A percentile compares a stretch with the other conserved stretches of the same genome.
These are phyloP conservation scores for Muricea muricata DNA, from an alignment of 92 coral and sea anemone species.

Conservation along the genomic window DNA sequence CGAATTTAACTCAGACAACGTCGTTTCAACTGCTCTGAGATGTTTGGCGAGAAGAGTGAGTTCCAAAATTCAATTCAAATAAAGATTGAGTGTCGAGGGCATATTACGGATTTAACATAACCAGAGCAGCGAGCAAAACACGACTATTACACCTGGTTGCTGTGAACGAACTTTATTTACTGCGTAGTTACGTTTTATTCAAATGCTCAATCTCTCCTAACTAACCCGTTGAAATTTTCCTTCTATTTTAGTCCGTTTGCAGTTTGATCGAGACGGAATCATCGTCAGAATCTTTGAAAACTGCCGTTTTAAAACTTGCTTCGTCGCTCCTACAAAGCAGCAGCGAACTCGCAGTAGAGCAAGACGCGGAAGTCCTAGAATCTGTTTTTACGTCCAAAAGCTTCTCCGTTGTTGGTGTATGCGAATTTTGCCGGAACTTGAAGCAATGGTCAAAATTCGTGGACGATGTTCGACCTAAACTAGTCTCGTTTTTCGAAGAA, in stretches of 20 bases:
- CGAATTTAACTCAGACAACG: too few relatives aligned
- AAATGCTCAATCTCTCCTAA: background rate
- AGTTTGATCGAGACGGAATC: constrained; percentile 6
- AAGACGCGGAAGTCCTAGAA: constrained; percentile 52
- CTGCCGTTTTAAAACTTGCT: constrained; percentile 48
- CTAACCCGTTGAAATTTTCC: background rate
- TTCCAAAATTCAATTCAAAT: too few relatives aligned
- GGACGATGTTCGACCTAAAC: constrained; percentile 61
- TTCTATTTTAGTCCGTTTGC: constrained; percentile 34
- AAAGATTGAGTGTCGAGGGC: too few relatives aligned
- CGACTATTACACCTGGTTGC: too few relatives aligned
- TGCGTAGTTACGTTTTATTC: too few relatives aligned
- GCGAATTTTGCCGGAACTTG: constrained; percentile 65
- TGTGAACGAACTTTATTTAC: too few relatives aligned
- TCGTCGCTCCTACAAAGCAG: constrained; percentile 78
- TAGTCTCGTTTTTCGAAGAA: constrained; percentile 68
- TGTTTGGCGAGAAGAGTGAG: too few relatives aligned
- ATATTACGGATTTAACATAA: too few relatives aligned
- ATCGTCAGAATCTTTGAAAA: background rate
- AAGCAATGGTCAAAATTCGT: constrained; percentile 73
- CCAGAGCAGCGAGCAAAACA: too few relatives aligned
- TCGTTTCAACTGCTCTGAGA: too few relatives aligned
- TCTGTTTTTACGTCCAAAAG: constrained; percentile 43
- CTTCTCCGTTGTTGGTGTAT: constrained; percentile 47
- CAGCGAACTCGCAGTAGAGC: constrained; percentile 59